These are phyloP conservation scores for Orthosia incerta DNA, from an alignment of 2,888 invertebrate genomes.

Conservation along the genomic window DNA sequence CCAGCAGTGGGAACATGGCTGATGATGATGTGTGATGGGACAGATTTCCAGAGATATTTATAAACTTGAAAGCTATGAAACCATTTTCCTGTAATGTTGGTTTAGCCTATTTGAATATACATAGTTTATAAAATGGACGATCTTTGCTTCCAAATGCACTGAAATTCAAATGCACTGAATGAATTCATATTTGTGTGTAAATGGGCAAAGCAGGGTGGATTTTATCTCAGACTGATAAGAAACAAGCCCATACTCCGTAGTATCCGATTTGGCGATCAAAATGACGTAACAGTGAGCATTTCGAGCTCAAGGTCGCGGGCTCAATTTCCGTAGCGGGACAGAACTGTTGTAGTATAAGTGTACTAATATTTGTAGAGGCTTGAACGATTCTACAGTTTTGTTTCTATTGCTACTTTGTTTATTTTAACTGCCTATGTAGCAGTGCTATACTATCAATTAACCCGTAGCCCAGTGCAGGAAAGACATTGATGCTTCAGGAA, in stretches of 20 bases:
- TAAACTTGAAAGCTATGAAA: no score
- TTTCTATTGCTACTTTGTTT: slow-evolving; percentile 7
- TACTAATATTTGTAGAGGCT: slow-evolving; percentile 18
- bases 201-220: not conserved
- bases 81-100: no score
- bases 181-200: slow-evolving; percentile 4
- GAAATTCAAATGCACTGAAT: no score
- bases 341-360: not conserved
- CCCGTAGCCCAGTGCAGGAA: not conserved
- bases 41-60: no score
- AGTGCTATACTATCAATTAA: no score
- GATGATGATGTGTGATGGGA: no score
- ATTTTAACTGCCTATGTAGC: not conserved
- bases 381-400: slow-evolving; percentile 9
- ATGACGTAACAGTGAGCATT: slow-evolving; percentile 48
- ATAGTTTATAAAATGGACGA: no score
- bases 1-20: no score
- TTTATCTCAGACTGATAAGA: slow-evolving; percentile 25
- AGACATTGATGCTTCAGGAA: not conserved
- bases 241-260: not conserved
- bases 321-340: slow-evolving; percentile 48
- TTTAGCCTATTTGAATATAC: not conserved
- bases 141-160: not conserved
- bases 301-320: slow-evolving; percentile 35
- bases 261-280: slow-evolving; percentile 39